Percentiles rank a stretch among this genome's conserved stretches.
phyloP scores from a whole-genome alignment of 2,113 vertebrate species.

The Triplophysa tibetana region DNA sequence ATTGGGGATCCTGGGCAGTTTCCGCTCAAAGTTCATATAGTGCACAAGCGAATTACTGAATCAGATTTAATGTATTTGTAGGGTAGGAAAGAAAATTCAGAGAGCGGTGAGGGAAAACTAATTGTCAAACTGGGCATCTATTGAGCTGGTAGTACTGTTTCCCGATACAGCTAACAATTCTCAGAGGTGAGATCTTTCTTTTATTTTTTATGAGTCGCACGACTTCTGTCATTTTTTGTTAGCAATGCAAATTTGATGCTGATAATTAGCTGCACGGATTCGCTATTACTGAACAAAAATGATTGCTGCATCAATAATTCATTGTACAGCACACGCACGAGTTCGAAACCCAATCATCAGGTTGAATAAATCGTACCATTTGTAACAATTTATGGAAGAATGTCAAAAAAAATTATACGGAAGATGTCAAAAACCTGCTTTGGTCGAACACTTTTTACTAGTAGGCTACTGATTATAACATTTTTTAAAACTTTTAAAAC shows the following conservation, averaged over 20 bases:
- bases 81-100: slow-evolving; percentile 20
- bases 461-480: too few species aligned
- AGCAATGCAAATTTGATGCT: slow-evolving; percentile 32
- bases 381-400: too few species aligned
- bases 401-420: too few species aligned
- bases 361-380: neutral
- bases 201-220: neutral
- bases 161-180: neutral
- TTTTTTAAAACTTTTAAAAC: too few species aligned
- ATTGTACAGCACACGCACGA: neutral
- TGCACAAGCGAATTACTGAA: slow-evolving; percentile 14
- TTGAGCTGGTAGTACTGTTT: neutral
- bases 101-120: neutral
- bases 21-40: neutral
- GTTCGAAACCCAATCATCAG: slow-evolving; percentile 34
- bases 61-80: slow-evolving; percentile 23
- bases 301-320: slow-evolving; percentile 38
- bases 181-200: neutral
- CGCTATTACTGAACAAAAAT: slow-evolving; percentile 21
- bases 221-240: slow-evolving; percentile 26
- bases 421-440: too few species aligned
- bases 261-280: slow-evolving; percentile 5
- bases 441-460: too few species aligned
- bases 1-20: neutral
- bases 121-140: neutral